Base-by-base conservation (phyloP, 2,797 vertebrate species). In the Sebastes paucispinis region DNA sequence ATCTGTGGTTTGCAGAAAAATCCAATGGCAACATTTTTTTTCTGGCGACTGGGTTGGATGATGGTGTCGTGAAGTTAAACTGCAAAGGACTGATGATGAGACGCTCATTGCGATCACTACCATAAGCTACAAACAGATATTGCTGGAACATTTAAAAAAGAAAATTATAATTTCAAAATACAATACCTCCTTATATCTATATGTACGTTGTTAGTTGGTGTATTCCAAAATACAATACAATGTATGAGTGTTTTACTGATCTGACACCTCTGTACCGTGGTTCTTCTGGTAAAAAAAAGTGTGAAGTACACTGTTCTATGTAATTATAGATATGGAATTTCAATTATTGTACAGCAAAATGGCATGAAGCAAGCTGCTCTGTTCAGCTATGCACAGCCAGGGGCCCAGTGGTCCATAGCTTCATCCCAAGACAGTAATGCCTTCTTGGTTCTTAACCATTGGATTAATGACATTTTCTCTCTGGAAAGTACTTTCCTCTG, bases 301-400 rank as follows among this genome's bases (percentile, higher is more conserved):
- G 65, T 82, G 43, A 74, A 80, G 68, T 74, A 77, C 62, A 79
- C 80, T 66, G 43, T 75, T 82, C 75, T 69, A 43, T 86, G 79
- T 80, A 89, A 88, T 89, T 88, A 89, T 79, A 88, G 77, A 91
- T 90, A 90, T 86, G 80, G 66, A 73, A 86, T 93, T 91, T 87
- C 80, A 88, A 90, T 90, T 88, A 88, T 78, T 91, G 74, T 74
- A 77, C 57, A 79, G 72, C 70, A 77, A 77, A 81, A 81, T 73
- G 57, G 59, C 80, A 58, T 86, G 81, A 74, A 50, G 36, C 31
- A 58, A 86, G 80, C 84, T 91, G 72, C 79, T 83, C 79, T 75
- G 31, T 85, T 82, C 65, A 75, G 79, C 73, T 79, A 65, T 69
- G 73, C 74, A 70, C 59, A 75, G 75, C 74, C 60, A 14, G 80